Evolutionary conservation across 1,140 invertebrate species (phyloP), one percentile per base, ranked within the genome.

Genomic region (Sesamia nonagrioides): DNA sequence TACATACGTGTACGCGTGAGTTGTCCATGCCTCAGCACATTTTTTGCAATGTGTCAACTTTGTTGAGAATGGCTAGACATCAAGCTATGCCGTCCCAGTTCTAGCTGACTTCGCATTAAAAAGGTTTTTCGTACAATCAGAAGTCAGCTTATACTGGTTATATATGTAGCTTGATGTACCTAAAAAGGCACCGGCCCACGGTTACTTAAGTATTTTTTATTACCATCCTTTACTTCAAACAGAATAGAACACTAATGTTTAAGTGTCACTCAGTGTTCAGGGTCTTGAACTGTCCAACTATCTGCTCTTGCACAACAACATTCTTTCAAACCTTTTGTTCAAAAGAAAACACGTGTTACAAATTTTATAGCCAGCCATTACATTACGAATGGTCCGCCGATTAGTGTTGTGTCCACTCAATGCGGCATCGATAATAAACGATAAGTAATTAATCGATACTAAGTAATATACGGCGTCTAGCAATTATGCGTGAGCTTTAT

Each of bases 361-460:
- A 58, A 45, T 73, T 73, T 73, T 73, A 27, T 42, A 17, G 37
- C 3, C 68, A 13, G 13, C 48, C 68, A 71, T 71, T 52, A 71
- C 33, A 40, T 71, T 71, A 33, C 17, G 2, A 45, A 60, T 37
- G 35, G 52, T 6, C 54, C 48, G 48, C 48, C 48, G 68, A 50
- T 61, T 50, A 63, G 73, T 75, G 58, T 17, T 75, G 71, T 60
- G 17, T 50, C 40, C 27, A n/a, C 27, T 17, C 13, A 13, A 6
- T 52, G 11, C 45, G 13, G 37, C 69, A 79, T 82, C 81, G 79
- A 83, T 79, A 79, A 71, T 66, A 45, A 56, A 18, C 35, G 37
- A 56, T 69, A 50, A 18, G 45, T 79, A 71, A 80, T 81, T 85
- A 85, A 83, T 83, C 79, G 79, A 79, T 69, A 48, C 71, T 76